Percentiles rank a stretch among this genome's conserved stretches.
These are phyloP conservation scores for Stenoptilia bipunctidactyla DNA, from an alignment of 2,888 invertebrate genomes.

Conservation along the genomic window DNA sequence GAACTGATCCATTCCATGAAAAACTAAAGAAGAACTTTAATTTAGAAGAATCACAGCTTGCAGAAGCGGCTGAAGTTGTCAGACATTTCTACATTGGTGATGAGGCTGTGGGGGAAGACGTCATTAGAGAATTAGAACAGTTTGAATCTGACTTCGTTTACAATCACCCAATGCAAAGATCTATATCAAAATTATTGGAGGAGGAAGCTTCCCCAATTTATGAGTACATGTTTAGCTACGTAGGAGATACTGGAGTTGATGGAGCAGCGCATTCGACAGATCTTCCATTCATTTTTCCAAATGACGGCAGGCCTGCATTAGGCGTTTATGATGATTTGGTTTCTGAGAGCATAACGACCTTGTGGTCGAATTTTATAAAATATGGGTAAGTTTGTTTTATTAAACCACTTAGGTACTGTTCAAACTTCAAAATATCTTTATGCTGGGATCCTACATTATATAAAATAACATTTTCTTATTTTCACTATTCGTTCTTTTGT, in stretches of 20 bases:
- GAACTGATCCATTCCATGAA: background rate
- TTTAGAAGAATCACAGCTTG: conserved; percentile 31
- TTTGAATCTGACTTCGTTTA: conserved; percentile 49
- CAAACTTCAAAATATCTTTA: no score
- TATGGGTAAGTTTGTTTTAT: conserved; percentile 14
- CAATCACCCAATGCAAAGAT: conserved; percentile 46
- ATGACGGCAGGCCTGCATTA: background rate
- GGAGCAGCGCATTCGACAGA: conserved; percentile 42
- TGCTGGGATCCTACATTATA: no score
- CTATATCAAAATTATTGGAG: conserved; percentile 31
- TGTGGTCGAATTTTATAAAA: conserved; percentile 8
- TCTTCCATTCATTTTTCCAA: conserved; percentile 40
- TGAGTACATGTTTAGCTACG: conserved; percentile 45
- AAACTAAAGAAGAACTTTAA: conserved; percentile 33
- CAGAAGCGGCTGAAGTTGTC: conserved; percentile 29
- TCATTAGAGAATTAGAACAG: conserved; percentile 28
- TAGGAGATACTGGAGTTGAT: conserved; percentile 22
- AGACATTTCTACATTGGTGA: conserved; percentile 56
- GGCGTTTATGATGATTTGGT: no score
- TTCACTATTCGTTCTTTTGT: no score
- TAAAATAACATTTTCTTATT: background rate
- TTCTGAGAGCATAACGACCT: conserved; percentile 15
- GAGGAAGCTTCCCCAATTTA: conserved; percentile 44
- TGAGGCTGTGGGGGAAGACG: conserved; percentile 26
- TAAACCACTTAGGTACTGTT: no score